A percentile compares a stretch with the other conserved stretches of the same genome.
phyloP scores from a whole-genome alignment of 2,797 vertebrate species.

The Falco rusticolus region DNA sequence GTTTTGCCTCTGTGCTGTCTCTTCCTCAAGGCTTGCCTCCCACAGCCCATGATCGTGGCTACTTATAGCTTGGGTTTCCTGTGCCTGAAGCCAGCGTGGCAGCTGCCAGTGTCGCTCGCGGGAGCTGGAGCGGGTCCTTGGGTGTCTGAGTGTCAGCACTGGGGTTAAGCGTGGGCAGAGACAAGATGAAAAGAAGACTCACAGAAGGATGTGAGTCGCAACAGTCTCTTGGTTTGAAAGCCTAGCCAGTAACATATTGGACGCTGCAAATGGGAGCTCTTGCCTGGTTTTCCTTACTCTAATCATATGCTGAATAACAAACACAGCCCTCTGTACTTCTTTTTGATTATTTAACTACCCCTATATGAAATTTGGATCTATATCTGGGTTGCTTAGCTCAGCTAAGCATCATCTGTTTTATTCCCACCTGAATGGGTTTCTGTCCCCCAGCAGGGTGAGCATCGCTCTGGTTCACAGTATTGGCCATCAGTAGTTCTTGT shows the following conservation, averaged over 20 bases:
- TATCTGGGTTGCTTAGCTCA: background rate
- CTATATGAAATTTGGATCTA: background rate
- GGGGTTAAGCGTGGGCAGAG: background rate
- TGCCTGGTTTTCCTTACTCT: fast-evolving
- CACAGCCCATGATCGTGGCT: background rate
- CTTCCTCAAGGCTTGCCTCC: background rate
- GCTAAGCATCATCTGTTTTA: background rate
- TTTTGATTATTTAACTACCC: background rate
- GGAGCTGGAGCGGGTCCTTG: background rate
- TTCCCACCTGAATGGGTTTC: background rate
- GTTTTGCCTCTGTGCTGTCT: background rate
- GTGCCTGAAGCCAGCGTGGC: fast-evolving
- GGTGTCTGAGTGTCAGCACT: fast-evolving
- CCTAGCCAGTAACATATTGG: background rate
- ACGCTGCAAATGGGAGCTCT: background rate
- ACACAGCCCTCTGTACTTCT: background rate
- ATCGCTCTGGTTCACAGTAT: background rate
- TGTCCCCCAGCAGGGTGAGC: background rate
- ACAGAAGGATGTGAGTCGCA: background rate
- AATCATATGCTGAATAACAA: background rate
- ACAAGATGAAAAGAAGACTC: background rate
- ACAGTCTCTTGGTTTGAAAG: background rate
- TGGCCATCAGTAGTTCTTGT: background rate
- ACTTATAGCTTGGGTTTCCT: background rate
- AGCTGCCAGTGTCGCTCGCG: fast-evolving